These are phyloP conservation scores for Trachelus stipa DNA, from an alignment of 2,888 invertebrate genomes.

Conservation along the genomic window DNA sequence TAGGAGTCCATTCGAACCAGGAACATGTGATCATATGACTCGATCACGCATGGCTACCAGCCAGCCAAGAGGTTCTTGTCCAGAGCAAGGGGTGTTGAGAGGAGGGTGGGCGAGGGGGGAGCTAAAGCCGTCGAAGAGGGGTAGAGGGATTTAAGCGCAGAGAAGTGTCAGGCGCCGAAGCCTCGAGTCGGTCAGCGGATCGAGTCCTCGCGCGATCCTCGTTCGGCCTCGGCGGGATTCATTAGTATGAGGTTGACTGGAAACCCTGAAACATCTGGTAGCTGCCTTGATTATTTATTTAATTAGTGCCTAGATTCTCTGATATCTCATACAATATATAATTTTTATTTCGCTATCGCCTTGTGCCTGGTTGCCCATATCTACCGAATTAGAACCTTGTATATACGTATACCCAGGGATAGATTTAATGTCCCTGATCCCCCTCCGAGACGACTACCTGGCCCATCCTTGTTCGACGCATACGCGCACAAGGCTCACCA, in stretches of 20 bases:
- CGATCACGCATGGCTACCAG: background rate
- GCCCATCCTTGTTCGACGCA: background rate
- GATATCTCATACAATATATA: background rate
- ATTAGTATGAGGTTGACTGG: background rate
- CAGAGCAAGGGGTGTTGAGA: background rate
- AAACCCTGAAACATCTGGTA: background rate
- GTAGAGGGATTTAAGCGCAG: background rate
- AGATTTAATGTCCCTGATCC: background rate
- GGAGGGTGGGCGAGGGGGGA: background rate
- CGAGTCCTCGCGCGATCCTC: background rate
- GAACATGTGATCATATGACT: background rate
- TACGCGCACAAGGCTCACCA: background rate
- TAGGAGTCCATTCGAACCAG: background rate
- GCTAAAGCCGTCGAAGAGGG: background rate
- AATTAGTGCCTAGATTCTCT: background rate
- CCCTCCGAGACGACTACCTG: background rate
- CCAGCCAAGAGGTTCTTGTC: background rate
- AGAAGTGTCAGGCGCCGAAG: background rate
- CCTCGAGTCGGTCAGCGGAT: background rate
- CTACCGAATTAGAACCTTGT: background rate
- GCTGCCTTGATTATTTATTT: background rate
- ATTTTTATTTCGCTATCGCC: background rate
- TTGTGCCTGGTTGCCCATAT: background rate
- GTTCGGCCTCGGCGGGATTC: background rate
- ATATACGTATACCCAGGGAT: background rate